Base-by-base conservation (phyloP, 2,797 vertebrate genomes). In the Sphenopsis melanotis region DNA sequence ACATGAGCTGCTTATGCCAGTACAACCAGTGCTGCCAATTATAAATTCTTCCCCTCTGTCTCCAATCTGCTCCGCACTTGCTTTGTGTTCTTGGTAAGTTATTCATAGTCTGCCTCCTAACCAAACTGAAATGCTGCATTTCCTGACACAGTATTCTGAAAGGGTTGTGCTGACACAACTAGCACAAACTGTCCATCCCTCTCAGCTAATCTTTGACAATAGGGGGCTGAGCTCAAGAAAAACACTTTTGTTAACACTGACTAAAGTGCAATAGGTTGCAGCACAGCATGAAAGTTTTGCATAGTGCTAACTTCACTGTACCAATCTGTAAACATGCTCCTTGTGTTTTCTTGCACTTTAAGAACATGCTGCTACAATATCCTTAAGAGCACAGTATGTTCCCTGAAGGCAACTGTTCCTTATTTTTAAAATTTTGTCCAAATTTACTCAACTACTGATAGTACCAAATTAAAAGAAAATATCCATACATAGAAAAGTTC, bases 361-460 rank as follows among this genome's bases (percentile, higher is more conserved):
- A 53, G 68, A 90, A 18, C 56, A 52, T 47, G 53, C n/a, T 91
- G 60, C n/a, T 66, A 75, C 68, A 82, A 75, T 93, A 92, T 92
- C 81, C 68, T 52, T 77, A 75, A 87, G 41, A 96, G 87, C 46
- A 93, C 89, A 69, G 69, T 10, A 69, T 94, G 87, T 95, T 95
- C 91, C 82, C 60, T 75, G 50, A 76, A 95, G 65, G 53, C 81
- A 95, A 65, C 46, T 93, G 64, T 71, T 93, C 53, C 34, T 95
- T 65, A 72, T 75, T 94, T 94, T 83, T 44, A 74, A 64, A 7
- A 36, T 88, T 80, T 78, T 83, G 20, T 80, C 32, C 10, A 18
- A 71, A 91, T 91, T 93, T 90, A 61, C 55, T 91, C 69, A 81
- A 75, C 36, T 78, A 47, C 10, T n/a, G n/a, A 46, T 71, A 85